Evolutionary conservation across 2,797 vertebrate genomes (phyloP), one percentile per base, ranked within the genome.

Genomic region (Chelonia mydas): DNA sequence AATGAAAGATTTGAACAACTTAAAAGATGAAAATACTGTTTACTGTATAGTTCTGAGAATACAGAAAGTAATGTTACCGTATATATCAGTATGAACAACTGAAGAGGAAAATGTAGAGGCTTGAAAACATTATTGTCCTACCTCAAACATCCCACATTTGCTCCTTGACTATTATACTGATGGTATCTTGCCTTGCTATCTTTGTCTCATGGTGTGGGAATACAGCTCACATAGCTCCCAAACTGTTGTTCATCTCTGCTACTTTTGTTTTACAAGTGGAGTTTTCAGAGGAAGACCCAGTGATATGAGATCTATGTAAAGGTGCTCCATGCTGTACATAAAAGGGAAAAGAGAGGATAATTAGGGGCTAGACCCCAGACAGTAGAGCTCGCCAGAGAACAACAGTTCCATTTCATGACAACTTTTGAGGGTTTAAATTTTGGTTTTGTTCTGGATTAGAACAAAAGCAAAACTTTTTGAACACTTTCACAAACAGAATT

Each of bases 371-470:
- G 53, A 54, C 53, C 53, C 8, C 23, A 54, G 25, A 28, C 45
- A 90, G 55, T 88, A 28, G 84, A 88, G 55, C 61, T 92, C 31
- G 61, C 90, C 87, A 82, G 47, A 92, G 91, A 77, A 47, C 12
- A 19, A 72, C 17, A 27, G 25, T 74, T 74, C 8, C 27, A 72
- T 72, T 37, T 72, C n/a, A 37, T 72, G 65, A 49, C 12, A 74
- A 74, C 41, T 77, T 28, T 47, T 45, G 13, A 49, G 27, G 6
- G 50, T 79, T 84, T 57, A 59, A 49, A 49, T 45, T 77, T 74
- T 88, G 50, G 16, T 88, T 85, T 83, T 96, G 31, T 94, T 92
- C 79, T 87, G 21, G 68, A n/a, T 76, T 89, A 91, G 61, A 85
- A 76, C 95, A 89, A 90, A 94, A 87, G 50, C 78, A 79, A 79